phyloP scores from a whole-genome alignment of 2,888 invertebrate genomes.

The Heteropelma amictum region DNA sequence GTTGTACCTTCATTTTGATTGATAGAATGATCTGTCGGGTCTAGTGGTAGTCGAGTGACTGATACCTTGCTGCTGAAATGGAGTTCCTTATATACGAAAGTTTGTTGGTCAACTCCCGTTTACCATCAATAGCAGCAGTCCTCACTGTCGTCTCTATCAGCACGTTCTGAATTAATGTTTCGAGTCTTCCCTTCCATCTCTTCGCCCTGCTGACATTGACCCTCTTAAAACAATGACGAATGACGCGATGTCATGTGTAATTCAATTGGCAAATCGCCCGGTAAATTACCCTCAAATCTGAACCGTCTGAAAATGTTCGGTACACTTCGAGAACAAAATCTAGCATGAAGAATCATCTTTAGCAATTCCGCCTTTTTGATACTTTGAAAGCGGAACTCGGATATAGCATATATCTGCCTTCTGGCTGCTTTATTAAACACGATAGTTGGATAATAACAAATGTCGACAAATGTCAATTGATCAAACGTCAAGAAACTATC shows the following conservation, averaged over 20 bases:
- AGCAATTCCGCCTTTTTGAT: too few species aligned
- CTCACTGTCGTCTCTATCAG: slow-evolving; percentile 28
- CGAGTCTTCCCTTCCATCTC: slow-evolving; percentile 35
- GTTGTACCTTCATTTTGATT: slow-evolving; percentile 72
- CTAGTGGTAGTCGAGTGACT: slow-evolving; percentile 71
- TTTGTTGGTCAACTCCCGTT: slow-evolving; percentile 51
- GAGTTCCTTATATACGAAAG: slow-evolving; percentile 71
- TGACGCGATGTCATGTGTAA: slow-evolving; percentile 51
- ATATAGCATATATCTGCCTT: too few species aligned
- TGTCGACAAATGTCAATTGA: too few species aligned
- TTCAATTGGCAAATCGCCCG: slow-evolving; percentile 55
- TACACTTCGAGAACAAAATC: too few species aligned
- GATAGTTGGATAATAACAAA: too few species aligned
- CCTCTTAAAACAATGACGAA: slow-evolving; percentile 71
- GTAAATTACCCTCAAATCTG: slow-evolving; percentile 40
- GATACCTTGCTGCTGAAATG: slow-evolving; percentile 66
- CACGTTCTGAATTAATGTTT: slow-evolving; percentile 42
- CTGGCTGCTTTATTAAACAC: too few species aligned
- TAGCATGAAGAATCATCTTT: too few species aligned
- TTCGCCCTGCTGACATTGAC: slow-evolving; percentile 72
- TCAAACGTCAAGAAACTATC: too few species aligned
- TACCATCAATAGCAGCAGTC: slow-evolving; percentile 29
- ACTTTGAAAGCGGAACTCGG: too few species aligned
- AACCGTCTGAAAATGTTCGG: too few species aligned
- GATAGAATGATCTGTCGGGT: slow-evolving; percentile 50